Percentiles rank a stretch among this genome's conserved stretches.
phyloP scores from a whole-genome alignment of 1,140 invertebrate species.

The Ceratina calcarata region DNA sequence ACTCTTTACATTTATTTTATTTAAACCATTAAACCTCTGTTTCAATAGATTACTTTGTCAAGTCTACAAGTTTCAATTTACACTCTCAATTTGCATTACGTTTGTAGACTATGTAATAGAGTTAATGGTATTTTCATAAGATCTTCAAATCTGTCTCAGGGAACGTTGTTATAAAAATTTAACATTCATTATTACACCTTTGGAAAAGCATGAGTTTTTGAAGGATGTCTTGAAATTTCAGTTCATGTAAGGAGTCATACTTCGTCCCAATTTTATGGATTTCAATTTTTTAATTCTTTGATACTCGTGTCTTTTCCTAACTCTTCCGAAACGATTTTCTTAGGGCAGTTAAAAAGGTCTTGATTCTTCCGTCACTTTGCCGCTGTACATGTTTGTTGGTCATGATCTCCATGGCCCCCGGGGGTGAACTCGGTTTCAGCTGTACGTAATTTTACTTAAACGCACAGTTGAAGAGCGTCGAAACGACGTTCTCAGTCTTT shows the following conservation, averaged over 20 bases:
- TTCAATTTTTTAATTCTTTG: background rate
- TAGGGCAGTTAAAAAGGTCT: too few relatives aligned
- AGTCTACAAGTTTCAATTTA: constrained; percentile 7
- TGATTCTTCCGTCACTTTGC: too few relatives aligned
- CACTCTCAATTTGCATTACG: constrained; percentile 5
- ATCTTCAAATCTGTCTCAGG: background rate
- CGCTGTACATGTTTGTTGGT: background rate
- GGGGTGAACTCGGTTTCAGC: background rate
- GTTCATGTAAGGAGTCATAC: too few relatives aligned
- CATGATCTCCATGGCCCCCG: background rate
- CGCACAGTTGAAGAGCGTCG: constrained; percentile 23
- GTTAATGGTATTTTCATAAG: background rate
- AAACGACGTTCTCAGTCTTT: constrained; percentile 39
- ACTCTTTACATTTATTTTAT: background rate
- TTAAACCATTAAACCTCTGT: constrained; percentile 6
- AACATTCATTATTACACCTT: background rate
- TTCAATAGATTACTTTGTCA: background rate
- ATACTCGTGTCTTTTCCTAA: too few relatives aligned
- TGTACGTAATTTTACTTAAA: constrained; percentile 3
- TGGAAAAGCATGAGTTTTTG: background rate
- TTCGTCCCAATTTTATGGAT: background rate
- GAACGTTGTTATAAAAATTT: background rate
- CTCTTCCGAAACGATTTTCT: too few relatives aligned
- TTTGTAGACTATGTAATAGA: constrained; percentile 24
- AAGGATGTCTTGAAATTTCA: background rate